Base-by-base conservation (phyloP, 1,140 invertebrate genomes). In the Temnothorax curvispinosus region DNA sequence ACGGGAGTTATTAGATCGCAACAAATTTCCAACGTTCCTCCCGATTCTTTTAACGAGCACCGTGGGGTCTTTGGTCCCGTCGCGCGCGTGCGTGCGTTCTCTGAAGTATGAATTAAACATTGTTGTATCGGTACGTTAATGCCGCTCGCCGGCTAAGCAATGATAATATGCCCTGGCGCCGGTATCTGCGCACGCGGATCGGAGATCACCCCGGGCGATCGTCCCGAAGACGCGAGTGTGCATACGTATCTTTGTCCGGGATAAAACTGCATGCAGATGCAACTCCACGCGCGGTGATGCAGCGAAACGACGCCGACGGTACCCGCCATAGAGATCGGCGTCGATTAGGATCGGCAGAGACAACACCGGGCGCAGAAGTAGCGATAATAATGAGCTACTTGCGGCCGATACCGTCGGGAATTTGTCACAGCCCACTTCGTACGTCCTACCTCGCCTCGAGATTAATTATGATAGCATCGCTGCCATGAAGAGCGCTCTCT, bases 301-400 rank as follows among this genome's bases (percentile, higher is more conserved):
- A 67, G 74, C 60, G 38, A 71, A 84, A 69, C 77, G 71, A 76
- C 60, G 44, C 47, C 71, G 62, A 74, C 71, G 35, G 47, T 41
- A 65, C 50, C 65, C n/a, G 18, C n/a, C 35, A 52, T 15, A 71
- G 50, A 86, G 87, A 88, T 89, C 81, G 54, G 15, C n/a, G 72
- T 74, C 65, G 88, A 89, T 89, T 89, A 89, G 64, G 71, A 76
- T 85, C 88, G 80, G 2, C 56, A 75, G 88, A 89, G 88, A 82
- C 80, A 82, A 72, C 65, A 82, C 78, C 62, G 54, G 44, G 41
- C 71, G 69, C 52, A 71, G 44, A 54, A 72, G 80, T 74, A 82
- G 80, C 67, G 67, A 71, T 82, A 84, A 88, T 82, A 77, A 85
- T 54, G 80, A 82, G 84, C 62, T 52, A 69, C 81, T 82, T 82